These are phyloP conservation scores for Drosophila paulistorum DNA, from an alignment of 1,140 invertebrate genomes.

Conservation along the genomic window DNA sequence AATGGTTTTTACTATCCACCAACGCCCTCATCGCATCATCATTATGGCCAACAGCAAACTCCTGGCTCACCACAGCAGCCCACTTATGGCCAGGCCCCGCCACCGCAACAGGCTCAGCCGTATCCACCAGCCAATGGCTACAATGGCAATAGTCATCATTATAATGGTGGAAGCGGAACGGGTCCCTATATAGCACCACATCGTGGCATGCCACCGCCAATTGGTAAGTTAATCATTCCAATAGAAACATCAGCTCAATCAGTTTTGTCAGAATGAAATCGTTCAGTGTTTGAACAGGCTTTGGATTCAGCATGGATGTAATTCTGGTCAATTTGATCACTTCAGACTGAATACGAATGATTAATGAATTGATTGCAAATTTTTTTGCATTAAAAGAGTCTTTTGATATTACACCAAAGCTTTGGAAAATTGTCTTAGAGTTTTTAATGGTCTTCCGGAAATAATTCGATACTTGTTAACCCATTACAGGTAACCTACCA, in stretches of 20 bases:
- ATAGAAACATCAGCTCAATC: too few relatives aligned
- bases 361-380: too few relatives aligned
- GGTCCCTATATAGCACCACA: constrained; percentile 84
- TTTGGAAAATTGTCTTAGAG: too few relatives aligned
- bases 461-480: too few relatives aligned
- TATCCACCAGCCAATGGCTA: constrained; percentile 72
- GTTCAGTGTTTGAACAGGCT: too few relatives aligned
- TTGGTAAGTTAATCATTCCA: constrained; percentile 47
- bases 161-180: constrained; percentile 77
- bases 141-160: constrained; percentile 77
- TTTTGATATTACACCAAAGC: too few relatives aligned
- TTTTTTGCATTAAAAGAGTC: too few relatives aligned
- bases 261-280: too few relatives aligned
- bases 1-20: constrained; percentile 81
- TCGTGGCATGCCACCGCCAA: constrained; percentile 83
- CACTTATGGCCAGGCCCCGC: constrained; percentile 69
- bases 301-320: too few relatives aligned
- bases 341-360: too few relatives aligned
- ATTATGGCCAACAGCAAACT: constrained; percentile 67
- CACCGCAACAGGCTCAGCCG: constrained; percentile 49
- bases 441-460: too few relatives aligned
- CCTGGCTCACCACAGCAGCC: constrained; percentile 56
- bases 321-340: too few relatives aligned
- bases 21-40: constrained; percentile 84
- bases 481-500: constrained; percentile 68